Evolutionary conservation across 1,140 invertebrate genomes (phyloP), one percentile per base, ranked within the genome.

Genomic region (Rhyacophila brunnea): DNA sequence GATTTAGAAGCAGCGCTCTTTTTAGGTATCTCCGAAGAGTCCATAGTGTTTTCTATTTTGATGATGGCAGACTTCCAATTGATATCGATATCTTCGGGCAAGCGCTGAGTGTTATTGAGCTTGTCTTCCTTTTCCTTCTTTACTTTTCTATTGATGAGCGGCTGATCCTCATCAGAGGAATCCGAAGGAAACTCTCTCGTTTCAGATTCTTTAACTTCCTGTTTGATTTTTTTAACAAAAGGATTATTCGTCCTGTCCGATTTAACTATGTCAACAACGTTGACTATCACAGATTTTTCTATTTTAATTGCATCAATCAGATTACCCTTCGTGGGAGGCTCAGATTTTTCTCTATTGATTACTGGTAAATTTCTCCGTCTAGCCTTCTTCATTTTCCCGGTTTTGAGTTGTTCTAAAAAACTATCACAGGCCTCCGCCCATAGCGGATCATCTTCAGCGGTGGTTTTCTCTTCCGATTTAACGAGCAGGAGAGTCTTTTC

Each of bases 391-490:
- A 74, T 68, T 61, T 81, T 82, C 1, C 81, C 81, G 40, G 68
- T 75, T 62, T 85, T 82, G 20, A 88, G 71, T 71, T 88, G 83
- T 70, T 87, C 85, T 73, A 88, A 80, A 71, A 89, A 87, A 68
- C 77, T 85, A 76, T 88, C 85, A 78, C 86, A 88, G 9, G 85
- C 80, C 65, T 73, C 80, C 47, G 79, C 75, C 84, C 84, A 86
- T 68, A 83, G 81, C 65, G 81, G 70, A 67, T 85, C 83, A 10
- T 76, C 67, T 14, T 71, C 68, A 40, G 71, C 36, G 11, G 63
- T 68, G 68, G 23, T 28, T 9, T 28, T 28, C 60, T 65, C 70
- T 71, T 78, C 75, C 7, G 70, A 70, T 68, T 78, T 78, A 13
- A 63, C 46, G 44, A 38, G 53, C 14, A 47, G 23, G 6, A 43